phyloP scores from a whole-genome alignment of 2,797 vertebrate species.

The Emydoidea blandingii region DNA sequence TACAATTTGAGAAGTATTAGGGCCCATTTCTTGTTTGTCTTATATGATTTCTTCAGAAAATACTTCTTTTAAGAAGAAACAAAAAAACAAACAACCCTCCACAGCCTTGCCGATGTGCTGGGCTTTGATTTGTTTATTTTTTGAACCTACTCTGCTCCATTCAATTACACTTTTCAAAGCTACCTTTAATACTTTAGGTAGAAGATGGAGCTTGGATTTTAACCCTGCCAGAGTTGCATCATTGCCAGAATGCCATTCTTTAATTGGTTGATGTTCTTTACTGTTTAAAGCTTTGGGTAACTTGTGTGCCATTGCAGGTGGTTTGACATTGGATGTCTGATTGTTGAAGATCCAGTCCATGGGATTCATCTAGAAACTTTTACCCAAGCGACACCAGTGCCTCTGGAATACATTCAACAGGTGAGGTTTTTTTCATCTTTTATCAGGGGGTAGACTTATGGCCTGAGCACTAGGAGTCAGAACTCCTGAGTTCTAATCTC shows the following conservation, averaged over 20 bases:
- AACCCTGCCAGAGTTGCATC: background rate
- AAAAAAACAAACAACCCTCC: background rate
- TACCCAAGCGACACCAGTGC: slow-evolving; percentile 94
- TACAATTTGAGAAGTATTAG: background rate
- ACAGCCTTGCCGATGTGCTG: background rate
- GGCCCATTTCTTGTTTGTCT: background rate
- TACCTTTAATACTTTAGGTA: background rate
- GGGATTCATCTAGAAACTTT: slow-evolving; percentile 91
- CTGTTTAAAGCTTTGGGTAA: background rate
- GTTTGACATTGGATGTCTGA: slow-evolving; percentile 97
- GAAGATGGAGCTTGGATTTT: background rate
- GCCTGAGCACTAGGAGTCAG: background rate
- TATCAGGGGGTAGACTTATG: background rate
- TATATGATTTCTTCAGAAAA: background rate
- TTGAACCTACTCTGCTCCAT: background rate
- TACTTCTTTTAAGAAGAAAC: background rate
- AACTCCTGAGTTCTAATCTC: background rate
- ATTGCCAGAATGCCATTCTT: background rate
- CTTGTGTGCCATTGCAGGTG: slow-evolving; percentile 81
- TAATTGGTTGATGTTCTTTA: background rate
- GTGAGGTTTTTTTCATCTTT: slow-evolving; percentile 73
- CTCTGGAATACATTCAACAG: slow-evolving; percentile 92
- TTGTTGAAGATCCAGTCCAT: slow-evolving; percentile 92
- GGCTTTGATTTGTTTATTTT: background rate
- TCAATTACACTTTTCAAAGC: background rate